A percentile compares a stretch with the other conserved stretches of the same genome.
Evolutionary conservation across 2,888 invertebrate genomes (phyloP).

Genomic region (Agonum fuliginosum): DNA sequence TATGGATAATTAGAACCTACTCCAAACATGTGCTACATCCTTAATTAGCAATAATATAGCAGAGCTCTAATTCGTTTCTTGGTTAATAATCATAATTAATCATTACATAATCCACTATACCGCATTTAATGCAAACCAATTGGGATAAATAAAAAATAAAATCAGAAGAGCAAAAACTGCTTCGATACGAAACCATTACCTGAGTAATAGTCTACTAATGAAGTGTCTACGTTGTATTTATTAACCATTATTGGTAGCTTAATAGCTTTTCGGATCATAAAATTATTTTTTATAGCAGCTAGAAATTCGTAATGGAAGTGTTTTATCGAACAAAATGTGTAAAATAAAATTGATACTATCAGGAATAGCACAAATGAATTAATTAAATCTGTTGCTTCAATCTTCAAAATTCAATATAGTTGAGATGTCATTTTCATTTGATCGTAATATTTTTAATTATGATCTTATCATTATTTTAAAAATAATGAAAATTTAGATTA

Average conservation of each 20-base stretch:
- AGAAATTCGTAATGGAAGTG: not conserved
- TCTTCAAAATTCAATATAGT: too few relatives aligned
- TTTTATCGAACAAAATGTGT: too few relatives aligned
- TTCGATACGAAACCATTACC: not conserved
- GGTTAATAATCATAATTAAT: conserved; percentile 6
- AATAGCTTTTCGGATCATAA: conserved; percentile 32
- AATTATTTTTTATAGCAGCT: conserved; percentile 16
- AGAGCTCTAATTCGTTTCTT: conserved; percentile 36
- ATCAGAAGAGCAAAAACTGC: conserved; percentile 2
- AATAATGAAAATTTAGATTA: too few relatives aligned
- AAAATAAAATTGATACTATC: too few relatives aligned
- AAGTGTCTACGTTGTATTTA: conserved; percentile 29
- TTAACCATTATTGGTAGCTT: conserved; percentile 26
- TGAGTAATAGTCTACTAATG: conserved; percentile 24
- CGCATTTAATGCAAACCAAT: not conserved
- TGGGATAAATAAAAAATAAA: conserved; percentile 8
- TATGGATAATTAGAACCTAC: conserved; percentile 27
- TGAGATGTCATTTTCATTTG: too few relatives aligned
- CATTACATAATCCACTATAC: conserved; percentile 1
- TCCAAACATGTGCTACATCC: conserved; percentile 11
- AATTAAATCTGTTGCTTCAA: too few relatives aligned
- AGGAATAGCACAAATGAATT: too few relatives aligned
- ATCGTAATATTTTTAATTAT: too few relatives aligned
- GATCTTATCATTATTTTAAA: too few relatives aligned
- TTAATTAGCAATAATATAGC: conserved; percentile 1